A percentile compares a stretch with the other conserved stretches of the same genome.
Evolutionary conservation across 2,888 invertebrate species (phyloP).

Genomic region (Geophilus truncorum): DNA sequence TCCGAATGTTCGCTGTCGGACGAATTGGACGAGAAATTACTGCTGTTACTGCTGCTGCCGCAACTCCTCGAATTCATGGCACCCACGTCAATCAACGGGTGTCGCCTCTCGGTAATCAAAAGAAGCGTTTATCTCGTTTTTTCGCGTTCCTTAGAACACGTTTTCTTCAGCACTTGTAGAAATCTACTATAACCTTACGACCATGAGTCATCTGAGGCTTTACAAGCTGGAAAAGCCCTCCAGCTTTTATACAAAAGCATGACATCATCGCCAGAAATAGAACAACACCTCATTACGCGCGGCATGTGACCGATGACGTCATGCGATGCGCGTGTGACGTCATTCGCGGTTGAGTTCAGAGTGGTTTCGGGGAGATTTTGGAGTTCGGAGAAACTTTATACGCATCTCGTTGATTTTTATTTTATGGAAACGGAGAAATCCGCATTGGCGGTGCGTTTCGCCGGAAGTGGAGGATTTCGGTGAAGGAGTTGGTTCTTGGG

Average conservation of each 20-base stretch:
- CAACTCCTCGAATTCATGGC: slow-evolving; percentile 31
- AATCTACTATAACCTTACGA: background rate
- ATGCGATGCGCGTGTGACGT: slow-evolving; percentile 13
- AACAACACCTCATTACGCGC: slow-evolving; percentile 1
- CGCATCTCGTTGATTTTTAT: background rate
- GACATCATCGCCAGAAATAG: slow-evolving; percentile 32
- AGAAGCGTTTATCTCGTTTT: background rate
- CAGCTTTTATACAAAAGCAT: slow-evolving; percentile 31
- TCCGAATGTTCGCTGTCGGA: slow-evolving; percentile 26
- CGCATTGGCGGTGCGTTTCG: background rate
- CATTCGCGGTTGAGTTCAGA: background rate
- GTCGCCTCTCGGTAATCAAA: too few species aligned
- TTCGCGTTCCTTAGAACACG: background rate
- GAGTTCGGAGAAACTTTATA: background rate
- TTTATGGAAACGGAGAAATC: background rate
- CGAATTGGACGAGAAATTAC: background rate
- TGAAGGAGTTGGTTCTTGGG: too few species aligned
- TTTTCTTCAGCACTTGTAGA: too few species aligned
- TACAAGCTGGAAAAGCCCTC: slow-evolving; percentile 32
- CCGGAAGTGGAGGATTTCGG: background rate
- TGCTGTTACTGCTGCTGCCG: background rate
- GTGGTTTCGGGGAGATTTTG: background rate
- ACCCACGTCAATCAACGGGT: background rate
- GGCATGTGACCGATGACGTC: slow-evolving; percentile 14
- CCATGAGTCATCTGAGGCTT: slow-evolving; percentile 31